Evolutionary conservation across 2,888 invertebrate genomes (phyloP).

Genomic region (Calameuta pallipes): DNA sequence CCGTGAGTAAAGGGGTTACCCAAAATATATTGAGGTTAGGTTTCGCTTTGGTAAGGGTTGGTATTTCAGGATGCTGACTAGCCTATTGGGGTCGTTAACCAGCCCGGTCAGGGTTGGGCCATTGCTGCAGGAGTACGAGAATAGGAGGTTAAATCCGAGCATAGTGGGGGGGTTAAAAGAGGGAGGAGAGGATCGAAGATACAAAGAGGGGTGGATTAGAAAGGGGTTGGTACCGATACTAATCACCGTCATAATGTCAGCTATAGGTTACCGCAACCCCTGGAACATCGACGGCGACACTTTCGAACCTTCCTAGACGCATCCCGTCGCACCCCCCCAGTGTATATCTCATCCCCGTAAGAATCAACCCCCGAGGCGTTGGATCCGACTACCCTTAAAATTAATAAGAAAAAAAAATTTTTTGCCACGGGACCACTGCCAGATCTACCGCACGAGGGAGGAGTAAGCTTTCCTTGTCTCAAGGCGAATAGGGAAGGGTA

Average conservation of each 20-base stretch:
- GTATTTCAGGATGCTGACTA: slow-evolving; percentile 5
- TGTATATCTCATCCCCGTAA: not conserved
- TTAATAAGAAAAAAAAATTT: not conserved
- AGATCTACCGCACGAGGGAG: not conserved
- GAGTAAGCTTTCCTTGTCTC: not conserved
- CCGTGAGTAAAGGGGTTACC: not conserved
- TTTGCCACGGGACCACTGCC: not conserved
- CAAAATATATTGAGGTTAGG: slow-evolving; percentile 3
- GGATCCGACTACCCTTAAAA: not conserved
- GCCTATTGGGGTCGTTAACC: slow-evolving; percentile 2
- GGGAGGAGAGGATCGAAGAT: no score
- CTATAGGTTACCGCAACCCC: slow-evolving; percentile 1
- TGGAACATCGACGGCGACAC: not conserved
- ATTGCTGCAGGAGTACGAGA: not conserved
- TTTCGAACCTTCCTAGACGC: not conserved
- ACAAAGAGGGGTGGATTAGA: no score
- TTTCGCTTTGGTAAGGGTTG: not conserved
- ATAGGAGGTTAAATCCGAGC: not conserved
- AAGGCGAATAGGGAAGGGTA: not conserved
- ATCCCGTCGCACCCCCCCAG: not conserved
- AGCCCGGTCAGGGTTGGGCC: not conserved
- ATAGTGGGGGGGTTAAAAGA: no score
- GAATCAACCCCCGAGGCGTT: not conserved
- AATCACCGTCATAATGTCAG: slow-evolving; percentile 6
- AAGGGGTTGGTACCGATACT: not conserved